Evolutionary conservation across 2,797 vertebrate species (phyloP).

Genomic region (Heteromormyrus szaboi): DNA sequence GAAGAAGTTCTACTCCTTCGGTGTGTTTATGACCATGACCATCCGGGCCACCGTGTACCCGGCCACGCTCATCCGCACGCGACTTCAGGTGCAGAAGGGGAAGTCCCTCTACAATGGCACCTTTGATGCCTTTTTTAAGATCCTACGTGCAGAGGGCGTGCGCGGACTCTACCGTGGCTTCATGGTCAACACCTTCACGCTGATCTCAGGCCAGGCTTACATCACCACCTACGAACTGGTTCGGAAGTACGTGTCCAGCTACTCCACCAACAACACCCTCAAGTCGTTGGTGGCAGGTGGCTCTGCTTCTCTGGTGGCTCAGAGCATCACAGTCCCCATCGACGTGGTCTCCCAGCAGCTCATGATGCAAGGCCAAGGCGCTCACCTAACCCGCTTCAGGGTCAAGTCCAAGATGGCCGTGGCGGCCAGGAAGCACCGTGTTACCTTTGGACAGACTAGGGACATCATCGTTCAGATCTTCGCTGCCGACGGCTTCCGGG

Average conservation of each 20-base stretch:
- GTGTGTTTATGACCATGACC: conserved; percentile 92
- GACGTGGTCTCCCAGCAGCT: conserved; percentile 92
- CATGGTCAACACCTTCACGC: conserved; percentile 90
- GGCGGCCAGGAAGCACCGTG: conserved; percentile 42
- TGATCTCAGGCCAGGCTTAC: conserved; percentile 93
- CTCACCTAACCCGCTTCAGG: conserved; percentile 78
- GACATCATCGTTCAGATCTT: conserved; percentile 87
- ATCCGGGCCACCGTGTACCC: conserved; percentile 93
- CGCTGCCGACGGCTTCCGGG: conserved; percentile 74
- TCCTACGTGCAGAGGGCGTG: conserved; percentile 74
- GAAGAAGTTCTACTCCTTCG: conserved; percentile 89
- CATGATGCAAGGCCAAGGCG: conserved; percentile 90
- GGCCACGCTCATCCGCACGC: conserved; percentile 88
- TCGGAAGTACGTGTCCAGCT: conserved; percentile 80
- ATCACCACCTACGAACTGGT: conserved; percentile 96
- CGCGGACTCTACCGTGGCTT: conserved; percentile 87
- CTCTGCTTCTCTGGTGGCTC: conserved; percentile 86
- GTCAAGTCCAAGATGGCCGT: conserved; percentile 40
- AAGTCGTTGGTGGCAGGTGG: conserved; percentile 92
- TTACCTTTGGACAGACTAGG: conserved; percentile 81
- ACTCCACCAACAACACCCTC: conserved; percentile 80
- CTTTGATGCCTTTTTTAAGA: conserved; percentile 87
- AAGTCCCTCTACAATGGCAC: conserved; percentile 86
- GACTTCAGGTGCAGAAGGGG: conserved; percentile 89
- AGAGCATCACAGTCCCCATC: conserved; percentile 95